phyloP scores from a whole-genome alignment of 2,797 vertebrate genomes.

The Microchirus variegatus region DNA sequence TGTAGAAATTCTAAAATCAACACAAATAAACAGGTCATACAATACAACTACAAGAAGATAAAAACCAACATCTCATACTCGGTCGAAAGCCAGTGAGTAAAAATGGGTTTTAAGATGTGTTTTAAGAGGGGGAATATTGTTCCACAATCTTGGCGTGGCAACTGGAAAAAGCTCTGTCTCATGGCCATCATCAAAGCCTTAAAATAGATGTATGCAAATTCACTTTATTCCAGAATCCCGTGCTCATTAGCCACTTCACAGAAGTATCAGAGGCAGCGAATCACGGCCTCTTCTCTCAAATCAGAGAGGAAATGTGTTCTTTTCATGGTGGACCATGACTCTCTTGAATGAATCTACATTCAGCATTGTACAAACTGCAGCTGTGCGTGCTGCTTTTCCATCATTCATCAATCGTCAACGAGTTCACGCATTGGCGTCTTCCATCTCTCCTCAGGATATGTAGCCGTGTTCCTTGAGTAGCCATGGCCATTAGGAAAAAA shows the following conservation, averaged over 20 bases:
- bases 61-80: too few relatives aligned
- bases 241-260: slow-evolving; percentile 67
- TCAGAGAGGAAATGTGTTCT: slow-evolving; percentile 39
- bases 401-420: slow-evolving; percentile 57
- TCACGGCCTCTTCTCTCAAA: slow-evolving; percentile 57
- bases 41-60: too few relatives aligned
- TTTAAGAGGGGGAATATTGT: too few relatives aligned
- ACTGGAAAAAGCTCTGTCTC: too few relatives aligned
- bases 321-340: slow-evolving; percentile 49
- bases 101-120: too few relatives aligned
- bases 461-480: slow-evolving; percentile 41
- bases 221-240: slow-evolving; percentile 50
- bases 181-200: slow-evolving; percentile 59
- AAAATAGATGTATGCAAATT: slow-evolving; percentile 75
- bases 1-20: too few relatives aligned
- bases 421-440: slow-evolving; percentile 43
- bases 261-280: slow-evolving; percentile 71
- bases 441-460: slow-evolving; percentile 42
- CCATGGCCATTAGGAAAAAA: slow-evolving; percentile 38
- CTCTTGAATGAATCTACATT: too few relatives aligned
- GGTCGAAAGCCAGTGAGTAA: too few relatives aligned
- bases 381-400: slow-evolving; percentile 44
- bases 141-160: too few relatives aligned
- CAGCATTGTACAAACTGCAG: slow-evolving; percentile 46
- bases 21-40: too few relatives aligned